A percentile compares a stretch with the other conserved stretches of the same genome.
Conservation (phyloP, 2,113 vertebrate species). For the Mohoua ochrocephala region DNA sequence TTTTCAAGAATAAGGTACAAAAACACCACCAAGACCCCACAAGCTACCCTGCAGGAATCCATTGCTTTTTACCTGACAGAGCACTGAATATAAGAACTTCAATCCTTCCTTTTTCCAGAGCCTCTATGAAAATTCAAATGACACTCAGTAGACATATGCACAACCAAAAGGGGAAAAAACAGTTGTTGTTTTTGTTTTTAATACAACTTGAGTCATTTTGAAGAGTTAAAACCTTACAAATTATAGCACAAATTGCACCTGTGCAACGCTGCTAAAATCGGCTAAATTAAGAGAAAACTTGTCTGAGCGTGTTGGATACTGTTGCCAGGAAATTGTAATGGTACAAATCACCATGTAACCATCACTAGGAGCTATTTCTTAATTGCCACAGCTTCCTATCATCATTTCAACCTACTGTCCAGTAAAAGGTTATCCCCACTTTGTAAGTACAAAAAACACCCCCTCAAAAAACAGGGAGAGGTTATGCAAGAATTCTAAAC, state of each 20-base stretch:
- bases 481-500: not conserved
- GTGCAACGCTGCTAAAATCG: not conserved
- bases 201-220: not conserved
- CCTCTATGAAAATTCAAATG: not conserved
- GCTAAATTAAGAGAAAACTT: not conserved
- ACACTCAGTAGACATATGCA: not conserved
- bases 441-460: not conserved
- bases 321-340: not conserved
- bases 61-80: not conserved
- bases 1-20: constrained; percentile 28
- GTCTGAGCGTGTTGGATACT: not conserved
- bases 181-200: not conserved
- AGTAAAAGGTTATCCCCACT: not conserved
- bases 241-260: not conserved
- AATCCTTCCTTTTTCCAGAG: not conserved
- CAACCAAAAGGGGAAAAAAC: not conserved
- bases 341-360: not conserved
- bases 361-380: not conserved
- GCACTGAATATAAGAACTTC: not conserved
- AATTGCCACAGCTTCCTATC: not conserved
- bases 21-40: constrained; percentile 9
- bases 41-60: constrained; percentile 23
- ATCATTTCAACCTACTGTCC: not conserved
- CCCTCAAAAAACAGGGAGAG: not conserved
- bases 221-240: not conserved